Evolutionary conservation across 1,140 invertebrate species (phyloP).

Genomic region (Nasonia vitripennis): DNA sequence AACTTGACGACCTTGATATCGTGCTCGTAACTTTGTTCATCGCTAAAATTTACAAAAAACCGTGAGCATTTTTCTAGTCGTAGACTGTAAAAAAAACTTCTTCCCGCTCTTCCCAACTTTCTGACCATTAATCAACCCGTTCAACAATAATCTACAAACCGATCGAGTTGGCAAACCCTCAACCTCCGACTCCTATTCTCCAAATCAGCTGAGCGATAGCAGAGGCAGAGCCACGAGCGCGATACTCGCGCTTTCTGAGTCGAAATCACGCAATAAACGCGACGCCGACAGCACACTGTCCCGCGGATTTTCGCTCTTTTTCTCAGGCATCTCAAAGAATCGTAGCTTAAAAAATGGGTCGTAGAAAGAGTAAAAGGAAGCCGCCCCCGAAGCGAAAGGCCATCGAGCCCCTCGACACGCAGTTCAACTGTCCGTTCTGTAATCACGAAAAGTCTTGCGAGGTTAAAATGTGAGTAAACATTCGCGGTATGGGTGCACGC

Average conservation of each 20-base stretch:
- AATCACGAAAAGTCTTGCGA: slow-evolving; percentile 99
- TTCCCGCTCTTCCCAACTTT: too few relatives aligned
- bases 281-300: not conserved
- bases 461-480: slow-evolving; percentile 94
- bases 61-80: too few relatives aligned
- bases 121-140: too few relatives aligned
- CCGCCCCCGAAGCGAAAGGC: slow-evolving; percentile 96
- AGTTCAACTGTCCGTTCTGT: slow-evolving; percentile 99
- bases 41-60: too few relatives aligned
- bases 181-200: not conserved
- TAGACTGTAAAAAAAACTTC: too few relatives aligned
- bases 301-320: not conserved
- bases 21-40: too few relatives aligned
- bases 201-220: not conserved
- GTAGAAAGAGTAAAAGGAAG: slow-evolving; percentile 97
- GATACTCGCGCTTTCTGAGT: not conserved
- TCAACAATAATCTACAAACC: not conserved
- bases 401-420: slow-evolving; percentile 94
- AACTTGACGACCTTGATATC: too few relatives aligned
- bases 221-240: not conserved
- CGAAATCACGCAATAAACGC: not conserved
- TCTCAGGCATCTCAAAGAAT: not conserved
- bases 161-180: not conserved
- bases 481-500: not conserved
- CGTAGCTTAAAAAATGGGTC: slow-evolving; percentile 83